These are phyloP conservation scores for Ailurus styani DNA, from an alignment of 2,113 vertebrate genomes.

Conservation along the genomic window DNA sequence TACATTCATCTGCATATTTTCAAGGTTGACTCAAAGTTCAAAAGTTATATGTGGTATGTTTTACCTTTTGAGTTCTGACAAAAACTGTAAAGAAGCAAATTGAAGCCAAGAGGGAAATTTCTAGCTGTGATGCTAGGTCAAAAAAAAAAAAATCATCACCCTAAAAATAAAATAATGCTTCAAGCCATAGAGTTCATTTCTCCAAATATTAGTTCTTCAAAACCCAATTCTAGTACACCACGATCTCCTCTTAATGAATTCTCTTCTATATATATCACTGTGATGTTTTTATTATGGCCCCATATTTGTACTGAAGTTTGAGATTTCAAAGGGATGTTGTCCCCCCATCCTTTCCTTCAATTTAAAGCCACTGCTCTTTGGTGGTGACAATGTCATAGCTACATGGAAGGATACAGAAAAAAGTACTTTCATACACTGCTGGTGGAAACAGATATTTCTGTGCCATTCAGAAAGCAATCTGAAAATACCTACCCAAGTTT, in stretches of 20 bases:
- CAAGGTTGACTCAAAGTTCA: not conserved
- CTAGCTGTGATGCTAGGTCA: not conserved
- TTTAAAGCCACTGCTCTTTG: not conserved
- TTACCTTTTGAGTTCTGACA: not conserved
- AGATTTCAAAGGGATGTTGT: not conserved
- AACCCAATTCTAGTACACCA: not conserved
- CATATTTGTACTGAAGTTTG: not conserved
- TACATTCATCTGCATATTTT: not conserved
- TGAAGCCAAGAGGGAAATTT: slow-evolving; percentile 29
- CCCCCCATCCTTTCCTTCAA: not conserved
- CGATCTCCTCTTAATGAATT: not conserved
- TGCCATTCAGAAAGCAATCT: not conserved
- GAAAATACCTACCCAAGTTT: not conserved
- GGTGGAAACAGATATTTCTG: not conserved
- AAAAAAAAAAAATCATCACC: slow-evolving; percentile 9
- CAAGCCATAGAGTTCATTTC: not conserved
- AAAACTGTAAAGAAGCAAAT: slow-evolving; percentile 7
- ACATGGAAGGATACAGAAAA: not conserved
- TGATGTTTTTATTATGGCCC: not conserved
- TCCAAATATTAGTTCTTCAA: slow-evolving; percentile 45
- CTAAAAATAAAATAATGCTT: slow-evolving; percentile 55
- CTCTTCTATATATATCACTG: not conserved
- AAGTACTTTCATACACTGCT: not conserved
- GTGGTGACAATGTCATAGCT: not conserved
- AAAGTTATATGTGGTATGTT: not conserved